These are phyloP conservation scores for Ia io DNA, from an alignment of 2,113 vertebrate genomes.

Conservation along the genomic window DNA sequence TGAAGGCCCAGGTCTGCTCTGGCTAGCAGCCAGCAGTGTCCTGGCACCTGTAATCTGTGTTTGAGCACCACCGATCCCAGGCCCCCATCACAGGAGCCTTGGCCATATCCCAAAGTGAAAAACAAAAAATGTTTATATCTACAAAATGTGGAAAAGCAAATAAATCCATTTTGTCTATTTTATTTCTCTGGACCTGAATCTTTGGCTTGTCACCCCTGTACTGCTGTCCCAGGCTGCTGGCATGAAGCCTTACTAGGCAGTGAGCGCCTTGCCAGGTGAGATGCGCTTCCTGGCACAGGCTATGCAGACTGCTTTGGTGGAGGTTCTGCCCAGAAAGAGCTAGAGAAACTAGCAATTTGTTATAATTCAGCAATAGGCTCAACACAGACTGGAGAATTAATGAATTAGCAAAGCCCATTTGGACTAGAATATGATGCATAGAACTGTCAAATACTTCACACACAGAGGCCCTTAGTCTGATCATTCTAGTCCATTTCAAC, in stretches of 20 bases:
- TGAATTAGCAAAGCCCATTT: not conserved
- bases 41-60: too few relatives aligned
- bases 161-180: not conserved
- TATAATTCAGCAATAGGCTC: not conserved
- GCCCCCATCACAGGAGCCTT: too few relatives aligned
- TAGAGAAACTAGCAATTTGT: not conserved
- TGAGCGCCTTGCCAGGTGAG: not conserved
- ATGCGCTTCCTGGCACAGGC: not conserved
- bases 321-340: not conserved
- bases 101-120: not conserved
- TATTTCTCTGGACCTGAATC: not conserved
- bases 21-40: not conserved
- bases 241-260: not conserved
- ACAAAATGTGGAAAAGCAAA: not conserved
- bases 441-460: not conserved
- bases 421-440: not conserved
- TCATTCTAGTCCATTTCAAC: not conserved
- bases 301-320: not conserved
- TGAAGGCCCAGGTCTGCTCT: not conserved
- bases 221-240: not conserved
- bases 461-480: too few relatives aligned
- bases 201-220: accelerated
- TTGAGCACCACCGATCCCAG: not conserved
- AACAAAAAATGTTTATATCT: not conserved
- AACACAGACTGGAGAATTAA: not conserved